Percentiles rank a stretch among this genome's conserved stretches.
phyloP scores from a whole-genome alignment of 1,140 invertebrate species.

The Atta texana region DNA sequence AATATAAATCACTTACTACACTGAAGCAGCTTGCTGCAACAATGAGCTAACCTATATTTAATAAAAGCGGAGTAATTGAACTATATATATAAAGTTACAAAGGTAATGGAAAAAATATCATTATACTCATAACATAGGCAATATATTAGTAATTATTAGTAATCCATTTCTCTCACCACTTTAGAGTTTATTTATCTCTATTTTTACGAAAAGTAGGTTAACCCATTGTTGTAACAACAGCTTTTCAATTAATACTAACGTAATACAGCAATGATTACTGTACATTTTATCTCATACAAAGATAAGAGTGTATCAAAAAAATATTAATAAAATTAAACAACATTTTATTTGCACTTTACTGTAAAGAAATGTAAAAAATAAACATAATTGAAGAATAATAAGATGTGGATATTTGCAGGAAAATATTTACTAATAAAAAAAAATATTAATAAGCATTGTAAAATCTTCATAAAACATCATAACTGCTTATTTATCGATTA shows the following conservation, averaged over 20 bases:
- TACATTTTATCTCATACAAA: neutral
- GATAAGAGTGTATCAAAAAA: neutral
- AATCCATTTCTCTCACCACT: too few relatives aligned
- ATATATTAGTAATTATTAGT: too few relatives aligned
- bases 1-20: conserved; percentile 68
- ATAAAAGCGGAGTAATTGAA: too few relatives aligned
- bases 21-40: too few relatives aligned
- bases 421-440: too few relatives aligned
- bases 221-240: too few relatives aligned
- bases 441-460: conserved; percentile 9
- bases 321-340: neutral
- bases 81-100: too few relatives aligned
- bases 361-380: neutral
- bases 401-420: neutral
- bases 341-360: neutral
- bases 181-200: too few relatives aligned
- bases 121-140: too few relatives aligned
- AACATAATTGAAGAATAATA: neutral
- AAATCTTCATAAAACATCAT: neutral
- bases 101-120: too few relatives aligned
- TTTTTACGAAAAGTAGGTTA: too few relatives aligned
- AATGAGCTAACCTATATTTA: too few relatives aligned
- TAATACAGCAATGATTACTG: neutral
- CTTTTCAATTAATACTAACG: conserved; percentile 34
- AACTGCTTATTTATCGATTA: neutral